Base-by-base conservation (phyloP, 1,140 invertebrate genomes). In the Hylyphantes graminicola region DNA sequence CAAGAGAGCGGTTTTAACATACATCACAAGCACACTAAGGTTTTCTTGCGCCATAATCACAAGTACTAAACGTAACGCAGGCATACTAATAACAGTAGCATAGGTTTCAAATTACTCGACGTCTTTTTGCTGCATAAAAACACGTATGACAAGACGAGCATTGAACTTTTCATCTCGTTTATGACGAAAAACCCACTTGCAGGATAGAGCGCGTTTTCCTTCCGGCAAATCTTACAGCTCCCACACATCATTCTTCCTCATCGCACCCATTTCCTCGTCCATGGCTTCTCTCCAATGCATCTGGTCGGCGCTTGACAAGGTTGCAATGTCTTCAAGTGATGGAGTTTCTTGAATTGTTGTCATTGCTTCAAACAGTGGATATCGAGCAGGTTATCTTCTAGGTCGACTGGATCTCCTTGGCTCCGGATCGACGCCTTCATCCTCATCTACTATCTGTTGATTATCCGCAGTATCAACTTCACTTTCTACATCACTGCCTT, bases 1-100 rank as follows among this genome's bases (percentile, higher is more conserved):
- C 50, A 91, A 80, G 70, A 90, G 91, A 6, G 89, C 89, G 4
- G 88, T 89, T 86, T 88, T 90, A 5, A 91, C 88, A 87, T 91
- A 90, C 76, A 91, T 89, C 54, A 90, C 88, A 9, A 80, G 73
- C 0, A 90, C 85, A n/a, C 88, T 70, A 15, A 89, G 86, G 72
- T 87, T 86, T 72, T 88, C 80, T 35, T 88, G 67, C 15, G 88
- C 88, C 63, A 88, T 86, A 61, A 90, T 64, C 6, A 87, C 85
- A 74, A 91, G 83, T 51, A 91, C 85, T 7, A 89, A 13, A 86
- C 90, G 85, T 4, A 91, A 78, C n/a, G 89, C 87, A 19, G 35
- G 35, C 35, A 35, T 35, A 35, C 35, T 35, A 35, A 35, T 35
- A 35, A 35, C 35, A 35, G 35, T 1, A 35, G 35, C 35, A 35